Conservation (phyloP, 2,888 invertebrate species). For the Acleris emargana region DNA sequence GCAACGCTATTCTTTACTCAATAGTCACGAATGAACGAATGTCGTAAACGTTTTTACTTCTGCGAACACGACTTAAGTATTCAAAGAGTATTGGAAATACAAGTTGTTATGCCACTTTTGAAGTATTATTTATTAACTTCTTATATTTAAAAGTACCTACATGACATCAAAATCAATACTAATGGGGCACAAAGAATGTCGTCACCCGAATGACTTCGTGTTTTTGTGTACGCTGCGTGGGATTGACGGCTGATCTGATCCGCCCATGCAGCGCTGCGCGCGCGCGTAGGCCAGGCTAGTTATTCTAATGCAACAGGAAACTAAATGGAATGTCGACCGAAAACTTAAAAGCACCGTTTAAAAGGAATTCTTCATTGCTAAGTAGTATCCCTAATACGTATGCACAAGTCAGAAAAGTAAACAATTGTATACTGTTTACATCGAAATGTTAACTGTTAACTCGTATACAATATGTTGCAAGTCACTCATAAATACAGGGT, state of each 20-base stretch:
- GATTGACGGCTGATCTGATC: constrained; percentile 58
- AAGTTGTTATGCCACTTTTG: background rate
- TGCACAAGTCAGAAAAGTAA: too few species aligned
- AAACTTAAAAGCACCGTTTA: constrained; percentile 1
- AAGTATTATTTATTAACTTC: background rate
- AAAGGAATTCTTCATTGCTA: too few species aligned
- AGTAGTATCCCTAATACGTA: too few species aligned
- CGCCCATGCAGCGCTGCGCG: constrained; percentile 56
- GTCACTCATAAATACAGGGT: constrained; percentile 1
- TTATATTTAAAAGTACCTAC: constrained; percentile 37
- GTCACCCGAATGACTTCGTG: constrained; percentile 63
- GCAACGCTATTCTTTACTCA: constrained; percentile 59
- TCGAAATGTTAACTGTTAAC: too few species aligned
- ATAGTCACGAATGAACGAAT: constrained; percentile 39
- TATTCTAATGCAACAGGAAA: constrained; percentile 28
- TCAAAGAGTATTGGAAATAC: background rate
- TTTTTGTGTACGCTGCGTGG: constrained; percentile 65
- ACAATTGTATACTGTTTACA: too few species aligned
- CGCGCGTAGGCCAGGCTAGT: constrained; percentile 34
- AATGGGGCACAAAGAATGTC: constrained; percentile 46
- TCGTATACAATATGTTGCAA: too few species aligned
- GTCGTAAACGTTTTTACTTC: background rate
- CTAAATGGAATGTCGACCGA: constrained; percentile 9
- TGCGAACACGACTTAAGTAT: constrained; percentile 1
- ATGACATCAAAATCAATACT: constrained; percentile 21